phyloP scores from a whole-genome alignment of 2,888 invertebrate genomes.

The Parnassius apollo region DNA sequence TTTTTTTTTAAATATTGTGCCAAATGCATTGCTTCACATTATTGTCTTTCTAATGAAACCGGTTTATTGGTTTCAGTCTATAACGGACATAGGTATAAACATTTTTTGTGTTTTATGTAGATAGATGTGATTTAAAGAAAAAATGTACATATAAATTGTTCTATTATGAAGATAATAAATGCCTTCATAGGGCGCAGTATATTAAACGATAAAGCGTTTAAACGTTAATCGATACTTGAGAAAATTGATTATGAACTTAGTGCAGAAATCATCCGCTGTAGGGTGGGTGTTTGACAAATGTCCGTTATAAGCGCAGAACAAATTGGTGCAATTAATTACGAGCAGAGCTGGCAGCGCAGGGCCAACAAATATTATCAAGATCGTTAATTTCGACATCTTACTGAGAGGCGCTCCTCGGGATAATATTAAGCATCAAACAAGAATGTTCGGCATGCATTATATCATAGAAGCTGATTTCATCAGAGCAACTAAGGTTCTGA shows the following conservation, averaged over 20 bases:
- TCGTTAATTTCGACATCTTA: conserved; percentile 77
- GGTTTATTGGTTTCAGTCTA: neutral
- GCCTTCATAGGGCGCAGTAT: conserved; percentile 28
- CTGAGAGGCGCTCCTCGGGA: conserved; percentile 46
- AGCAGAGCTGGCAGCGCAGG: conserved; percentile 68
- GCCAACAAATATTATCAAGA: conserved; percentile 80
- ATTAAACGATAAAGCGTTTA: conserved; percentile 45
- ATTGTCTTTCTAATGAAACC: too few species aligned
- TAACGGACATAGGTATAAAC: too few species aligned
- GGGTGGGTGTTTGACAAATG: conserved; percentile 75
- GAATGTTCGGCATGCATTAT: conserved; percentile 41
- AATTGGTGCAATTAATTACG: conserved; percentile 78
- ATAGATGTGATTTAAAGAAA: too few species aligned
- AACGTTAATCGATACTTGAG: conserved; percentile 61
- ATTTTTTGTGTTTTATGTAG: neutral
- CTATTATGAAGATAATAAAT: too few species aligned
- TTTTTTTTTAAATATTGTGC: too few species aligned
- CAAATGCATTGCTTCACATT: too few species aligned
- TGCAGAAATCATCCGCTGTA: conserved; percentile 69
- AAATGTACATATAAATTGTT: neutral
- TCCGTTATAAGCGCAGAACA: conserved; percentile 77
- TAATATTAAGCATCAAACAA: conserved; percentile 55
- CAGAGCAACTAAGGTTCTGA: neutral
- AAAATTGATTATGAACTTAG: conserved; percentile 77
- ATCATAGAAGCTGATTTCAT: neutral